A percentile compares a stretch with the other conserved stretches of the same genome.
Evolutionary conservation across 2,113 vertebrate species (phyloP).

Genomic region (Hydrochoerus hydrochaeris): DNA sequence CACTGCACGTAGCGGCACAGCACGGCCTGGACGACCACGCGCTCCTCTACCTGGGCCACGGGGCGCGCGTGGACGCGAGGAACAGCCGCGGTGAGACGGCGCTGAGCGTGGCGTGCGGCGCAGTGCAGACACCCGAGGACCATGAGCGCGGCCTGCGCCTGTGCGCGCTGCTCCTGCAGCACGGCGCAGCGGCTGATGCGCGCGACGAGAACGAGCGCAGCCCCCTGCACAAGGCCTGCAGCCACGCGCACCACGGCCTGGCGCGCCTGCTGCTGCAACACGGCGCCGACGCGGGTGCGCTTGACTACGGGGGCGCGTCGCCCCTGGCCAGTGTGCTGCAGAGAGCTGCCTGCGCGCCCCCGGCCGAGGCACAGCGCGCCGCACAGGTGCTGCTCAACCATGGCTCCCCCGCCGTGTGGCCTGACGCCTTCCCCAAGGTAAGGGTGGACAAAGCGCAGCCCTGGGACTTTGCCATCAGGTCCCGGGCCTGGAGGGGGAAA

Average conservation of each 20-base stretch:
- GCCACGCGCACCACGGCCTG: constrained; percentile 76
- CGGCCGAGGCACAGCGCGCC: constrained; percentile 65
- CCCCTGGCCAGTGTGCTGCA: constrained; percentile 84
- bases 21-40: constrained; percentile 83
- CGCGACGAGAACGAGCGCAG: constrained; percentile 84
- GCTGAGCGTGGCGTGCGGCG: constrained; percentile 81
- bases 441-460: not conserved
- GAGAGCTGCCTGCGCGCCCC: constrained; percentile 44
- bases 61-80: constrained; percentile 72
- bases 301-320: constrained; percentile 86
- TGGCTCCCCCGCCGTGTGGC: constrained; percentile 87
- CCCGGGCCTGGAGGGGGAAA: not conserved
- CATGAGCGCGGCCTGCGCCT: constrained; percentile 68
- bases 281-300: constrained; percentile 83
- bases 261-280: constrained; percentile 82
- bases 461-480: not conserved
- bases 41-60: constrained; percentile 83
- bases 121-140: not conserved
- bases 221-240: constrained; percentile 87
- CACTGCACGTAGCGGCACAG: constrained; percentile 86
- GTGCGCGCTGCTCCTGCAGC: constrained; percentile 82
- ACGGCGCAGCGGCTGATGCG: constrained; percentile 69
- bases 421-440: constrained; percentile 87
- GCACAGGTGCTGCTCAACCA: constrained; percentile 87
- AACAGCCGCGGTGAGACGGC: constrained; percentile 82